Conservation (phyloP, 2,797 vertebrate genomes). For the Vipera latastei region DNA sequence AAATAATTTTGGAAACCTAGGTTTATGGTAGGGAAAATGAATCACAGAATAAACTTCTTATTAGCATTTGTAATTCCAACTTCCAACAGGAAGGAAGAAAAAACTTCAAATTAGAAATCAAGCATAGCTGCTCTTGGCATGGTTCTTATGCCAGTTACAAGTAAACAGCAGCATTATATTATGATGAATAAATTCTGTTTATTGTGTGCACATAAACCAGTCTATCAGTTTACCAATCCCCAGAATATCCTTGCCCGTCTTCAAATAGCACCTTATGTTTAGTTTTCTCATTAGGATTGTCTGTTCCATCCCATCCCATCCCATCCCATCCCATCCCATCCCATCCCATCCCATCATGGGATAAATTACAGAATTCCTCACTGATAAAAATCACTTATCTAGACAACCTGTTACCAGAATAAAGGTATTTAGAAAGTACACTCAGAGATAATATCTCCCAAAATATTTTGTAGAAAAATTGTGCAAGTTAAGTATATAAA, state of each 20-base stretch:
- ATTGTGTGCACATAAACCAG: constrained; percentile 58
- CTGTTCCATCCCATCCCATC: background rate
- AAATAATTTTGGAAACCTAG: constrained; percentile 39
- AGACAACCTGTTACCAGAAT: background rate
- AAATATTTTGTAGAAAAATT: background rate
- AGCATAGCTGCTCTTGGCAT: constrained; percentile 49
- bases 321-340: background rate
- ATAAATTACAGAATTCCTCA: background rate
- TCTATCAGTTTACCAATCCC: constrained; percentile 48
- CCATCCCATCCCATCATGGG: background rate
- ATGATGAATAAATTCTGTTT: constrained; percentile 64
- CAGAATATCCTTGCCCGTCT: constrained; percentile 53
- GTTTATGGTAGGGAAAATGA: constrained; percentile 55
- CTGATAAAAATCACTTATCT: background rate
- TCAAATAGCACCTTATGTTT: constrained; percentile 33
- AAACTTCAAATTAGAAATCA: constrained; percentile 56
- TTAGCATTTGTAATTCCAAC: constrained; percentile 43
- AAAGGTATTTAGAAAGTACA: background rate
- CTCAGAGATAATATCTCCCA: background rate
- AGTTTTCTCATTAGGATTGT: constrained; percentile 35
- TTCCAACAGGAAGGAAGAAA: constrained; percentile 24
- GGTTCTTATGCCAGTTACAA: constrained; percentile 53
- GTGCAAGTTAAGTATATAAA: background rate
- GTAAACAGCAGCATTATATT: constrained; percentile 59
- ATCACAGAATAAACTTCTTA: constrained; percentile 30